Evolutionary conservation across 2,888 invertebrate species (phyloP).

Genomic region (Lordiphosa fenestrarum): DNA sequence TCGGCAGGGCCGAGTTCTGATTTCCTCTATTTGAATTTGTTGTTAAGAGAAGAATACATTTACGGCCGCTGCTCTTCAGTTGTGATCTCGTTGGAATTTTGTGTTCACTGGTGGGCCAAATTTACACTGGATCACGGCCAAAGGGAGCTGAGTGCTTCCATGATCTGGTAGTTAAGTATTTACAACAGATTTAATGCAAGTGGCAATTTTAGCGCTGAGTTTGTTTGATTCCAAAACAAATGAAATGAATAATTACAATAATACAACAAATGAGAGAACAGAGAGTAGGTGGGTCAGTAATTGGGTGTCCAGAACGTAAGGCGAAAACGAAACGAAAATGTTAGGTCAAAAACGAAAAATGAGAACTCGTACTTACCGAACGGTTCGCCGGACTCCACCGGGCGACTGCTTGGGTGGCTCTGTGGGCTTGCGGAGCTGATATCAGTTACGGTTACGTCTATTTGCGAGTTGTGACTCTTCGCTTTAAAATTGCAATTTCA

Average conservation of each 20-base stretch:
- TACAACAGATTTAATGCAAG: constrained; percentile 25
- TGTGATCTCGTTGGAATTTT: constrained; percentile 37
- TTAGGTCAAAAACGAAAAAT: constrained; percentile 28
- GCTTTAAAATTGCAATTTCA: constrained; percentile 66
- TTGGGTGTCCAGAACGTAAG: constrained; percentile 1
- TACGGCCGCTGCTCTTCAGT: constrained; percentile 30
- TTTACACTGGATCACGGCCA: constrained; percentile 45
- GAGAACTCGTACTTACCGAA: constrained; percentile 52
- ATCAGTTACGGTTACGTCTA: constrained; percentile 75
- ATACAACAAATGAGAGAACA: constrained; percentile 22
- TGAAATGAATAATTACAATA: constrained; percentile 16
- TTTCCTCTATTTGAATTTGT: not conserved
- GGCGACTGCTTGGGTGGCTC: constrained; percentile 26
- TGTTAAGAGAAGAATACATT: not conserved
- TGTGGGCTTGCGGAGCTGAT: constrained; percentile 41
- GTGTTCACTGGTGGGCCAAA: constrained; percentile 23
- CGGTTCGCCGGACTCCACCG: constrained; percentile 23
- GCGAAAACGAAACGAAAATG: constrained; percentile 28
- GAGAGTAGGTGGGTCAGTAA: no score
- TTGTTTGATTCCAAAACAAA: constrained; percentile 12
- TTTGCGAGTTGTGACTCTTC: constrained; percentile 73
- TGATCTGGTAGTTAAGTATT: constrained; percentile 17
- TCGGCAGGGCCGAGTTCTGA: no score
- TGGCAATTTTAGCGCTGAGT: constrained; percentile 17
- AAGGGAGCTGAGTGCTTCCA: constrained; percentile 33